phyloP scores from a whole-genome alignment of 2,888 invertebrate species.

The Drosophila meridiana region DNA sequence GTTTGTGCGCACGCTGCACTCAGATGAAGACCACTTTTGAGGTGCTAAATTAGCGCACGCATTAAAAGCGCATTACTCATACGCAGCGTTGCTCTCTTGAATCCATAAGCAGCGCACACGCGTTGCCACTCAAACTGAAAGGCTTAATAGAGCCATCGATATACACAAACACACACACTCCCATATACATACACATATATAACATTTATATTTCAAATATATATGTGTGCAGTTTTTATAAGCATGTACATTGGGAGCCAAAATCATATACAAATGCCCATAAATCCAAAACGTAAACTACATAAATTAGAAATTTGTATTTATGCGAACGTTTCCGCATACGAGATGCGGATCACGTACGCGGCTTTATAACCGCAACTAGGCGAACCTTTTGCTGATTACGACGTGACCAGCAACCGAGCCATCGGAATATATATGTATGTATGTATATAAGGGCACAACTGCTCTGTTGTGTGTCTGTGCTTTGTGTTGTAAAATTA shows the following conservation, averaged over 20 bases:
- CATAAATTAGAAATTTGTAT: constrained; percentile 75
- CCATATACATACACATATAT: neutral
- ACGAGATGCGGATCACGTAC: constrained; percentile 64
- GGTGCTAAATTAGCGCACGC: constrained; percentile 68
- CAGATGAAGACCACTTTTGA: constrained; percentile 61
- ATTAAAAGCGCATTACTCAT: constrained; percentile 68
- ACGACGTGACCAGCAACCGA: constrained; percentile 69
- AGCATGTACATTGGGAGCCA: constrained; percentile 22
- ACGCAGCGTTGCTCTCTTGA: constrained; percentile 46
- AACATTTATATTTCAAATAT: neutral
- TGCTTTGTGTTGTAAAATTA: constrained; percentile 60
- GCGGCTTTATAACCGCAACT: constrained; percentile 73
- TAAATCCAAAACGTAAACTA: constrained; percentile 78
- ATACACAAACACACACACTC: constrained; percentile 18
- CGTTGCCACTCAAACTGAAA: constrained; percentile 32
- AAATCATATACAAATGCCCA: constrained; percentile 62
- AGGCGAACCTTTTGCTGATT: constrained; percentile 79
- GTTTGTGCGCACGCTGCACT: constrained; percentile 33
- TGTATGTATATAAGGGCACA: neutral
- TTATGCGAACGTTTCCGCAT: constrained; percentile 60
- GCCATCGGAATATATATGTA: constrained; percentile 13
- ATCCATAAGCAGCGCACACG: constrained; percentile 22
- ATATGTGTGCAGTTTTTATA: constrained; percentile 6
- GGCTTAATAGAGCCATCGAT: constrained; percentile 51
- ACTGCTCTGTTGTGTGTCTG: constrained; percentile 15